Evolutionary conservation across 2,797 vertebrate species (phyloP).

Genomic region (Erethizon dorsatum): DNA sequence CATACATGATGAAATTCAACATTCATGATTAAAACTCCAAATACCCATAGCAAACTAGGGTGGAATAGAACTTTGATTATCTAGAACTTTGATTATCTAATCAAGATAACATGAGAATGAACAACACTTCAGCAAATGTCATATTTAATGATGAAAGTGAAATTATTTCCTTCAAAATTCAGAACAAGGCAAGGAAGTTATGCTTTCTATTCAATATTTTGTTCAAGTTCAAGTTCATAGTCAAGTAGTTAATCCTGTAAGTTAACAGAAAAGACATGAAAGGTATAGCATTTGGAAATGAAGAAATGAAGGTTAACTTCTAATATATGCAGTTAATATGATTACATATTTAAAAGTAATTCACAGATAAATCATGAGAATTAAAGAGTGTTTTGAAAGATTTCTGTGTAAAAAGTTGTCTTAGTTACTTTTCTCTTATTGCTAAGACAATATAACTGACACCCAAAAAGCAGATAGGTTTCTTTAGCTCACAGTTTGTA

Average conservation of each 20-base stretch:
- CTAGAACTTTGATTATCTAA: neutral
- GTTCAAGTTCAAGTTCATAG: conserved; percentile 7
- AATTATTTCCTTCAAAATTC: neutral
- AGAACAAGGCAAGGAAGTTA: neutral
- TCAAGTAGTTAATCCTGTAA: neutral
- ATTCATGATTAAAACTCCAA: neutral
- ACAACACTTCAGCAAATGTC: neutral
- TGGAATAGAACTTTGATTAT: neutral
- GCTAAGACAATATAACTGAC: neutral
- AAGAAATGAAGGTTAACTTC: conserved; percentile 30
- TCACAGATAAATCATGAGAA: neutral
- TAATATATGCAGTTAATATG: neutral
- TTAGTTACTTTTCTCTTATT: neutral
- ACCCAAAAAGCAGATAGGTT: neutral
- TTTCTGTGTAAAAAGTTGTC: neutral
- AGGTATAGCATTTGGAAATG: neutral
- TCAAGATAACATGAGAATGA: neutral
- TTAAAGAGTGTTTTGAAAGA: neutral
- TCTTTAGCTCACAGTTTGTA: neutral
- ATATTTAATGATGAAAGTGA: neutral
- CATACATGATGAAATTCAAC: neutral
- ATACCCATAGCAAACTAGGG: neutral
- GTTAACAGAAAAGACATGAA: neutral
- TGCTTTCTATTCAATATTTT: neutral
- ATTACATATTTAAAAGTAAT: neutral